phyloP scores from a whole-genome alignment of 1,140 invertebrate species.

The Drosophila subpulchrella region DNA sequence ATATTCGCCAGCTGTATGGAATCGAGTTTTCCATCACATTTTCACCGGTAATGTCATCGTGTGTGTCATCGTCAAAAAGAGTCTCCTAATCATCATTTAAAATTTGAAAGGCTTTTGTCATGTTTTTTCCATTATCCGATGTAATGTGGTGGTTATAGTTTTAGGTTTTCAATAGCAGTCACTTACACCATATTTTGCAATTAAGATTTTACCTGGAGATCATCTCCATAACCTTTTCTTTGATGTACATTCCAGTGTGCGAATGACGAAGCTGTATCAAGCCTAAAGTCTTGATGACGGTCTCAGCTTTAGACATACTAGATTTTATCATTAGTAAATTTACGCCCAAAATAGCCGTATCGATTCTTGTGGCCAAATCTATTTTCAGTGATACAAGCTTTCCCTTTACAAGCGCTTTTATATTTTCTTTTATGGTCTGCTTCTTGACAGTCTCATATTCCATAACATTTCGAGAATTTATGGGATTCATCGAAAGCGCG shows the following conservation, averaged over 20 bases:
- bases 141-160: constrained; percentile 29
- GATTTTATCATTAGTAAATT: constrained; percentile 31
- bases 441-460: constrained; percentile 10
- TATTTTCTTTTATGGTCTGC: constrained; percentile 13
- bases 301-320: constrained; percentile 9
- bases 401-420: constrained; percentile 14
- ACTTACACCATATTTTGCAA: constrained; percentile 15
- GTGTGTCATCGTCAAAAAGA: constrained; percentile 1
- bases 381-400: constrained; percentile 26
- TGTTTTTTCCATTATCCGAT: constrained; percentile 37
- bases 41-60: not conserved
- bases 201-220: constrained; percentile 31
- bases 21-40: constrained; percentile 24
- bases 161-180: constrained; percentile 6
- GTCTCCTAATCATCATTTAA: constrained; percentile 33
- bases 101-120: constrained; percentile 30
- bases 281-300: constrained; percentile 29
- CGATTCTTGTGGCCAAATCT: constrained; percentile 21
- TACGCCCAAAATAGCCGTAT: constrained; percentile 37
- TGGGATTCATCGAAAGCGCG: constrained; percentile 8
- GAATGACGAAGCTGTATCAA: constrained; percentile 27
- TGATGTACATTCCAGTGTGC: constrained; percentile 11
- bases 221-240: constrained; percentile 19
- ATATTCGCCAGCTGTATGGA: constrained; percentile 28
- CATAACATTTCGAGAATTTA: constrained; percentile 14